Base-by-base conservation (phyloP, 1,140 invertebrate species). In the Tribolium madens region DNA sequence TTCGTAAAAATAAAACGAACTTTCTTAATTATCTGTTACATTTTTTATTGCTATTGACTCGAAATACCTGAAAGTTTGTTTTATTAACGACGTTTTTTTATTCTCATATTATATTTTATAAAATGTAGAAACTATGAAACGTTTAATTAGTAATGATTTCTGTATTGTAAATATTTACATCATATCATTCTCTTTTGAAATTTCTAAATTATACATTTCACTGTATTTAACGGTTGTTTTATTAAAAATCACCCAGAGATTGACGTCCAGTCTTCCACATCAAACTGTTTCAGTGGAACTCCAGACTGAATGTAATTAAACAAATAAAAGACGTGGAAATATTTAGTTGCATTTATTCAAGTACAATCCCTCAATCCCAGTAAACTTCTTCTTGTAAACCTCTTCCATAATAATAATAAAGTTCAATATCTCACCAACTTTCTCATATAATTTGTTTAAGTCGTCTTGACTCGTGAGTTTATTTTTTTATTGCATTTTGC, bases 181-280 rank as follows among this genome's bases (percentile, higher is more conserved):
- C 86, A 87, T 87, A 87, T 87, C 86, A 86, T 84, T 81, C 80
- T 84, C 85, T 85, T 86, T 85, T 82, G 85, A 84, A 84, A 85
- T 86, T 87, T 86, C 83, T 86, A 86, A 86, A 86, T 86, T 86
- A 86, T 86, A 86, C 83, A 84, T 85, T 85, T 87, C 86, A 86
- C 85, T 87, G 85, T 86, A 87, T 86, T 85, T 84, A 86, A 64
- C 26, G 12, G 21, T 64, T 64, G 57, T 64, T 64, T 64, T 64
- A 64, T 64, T 64, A 17, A 50, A 14, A 15, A 14, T 13, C 10
- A 7, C 48, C 12, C 48, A 50, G 48, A 17, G 6, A 50, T 7
- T 50, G 10, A 14, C 13, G 48, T 12, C 12, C 10, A 50, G 13
- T 17, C 48, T 50, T 17, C 15, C 15, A 50, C 48, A n/a, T 10